These are phyloP conservation scores for Drosophila tropicalis DNA, from an alignment of 1,140 invertebrate genomes.

Conservation along the genomic window DNA sequence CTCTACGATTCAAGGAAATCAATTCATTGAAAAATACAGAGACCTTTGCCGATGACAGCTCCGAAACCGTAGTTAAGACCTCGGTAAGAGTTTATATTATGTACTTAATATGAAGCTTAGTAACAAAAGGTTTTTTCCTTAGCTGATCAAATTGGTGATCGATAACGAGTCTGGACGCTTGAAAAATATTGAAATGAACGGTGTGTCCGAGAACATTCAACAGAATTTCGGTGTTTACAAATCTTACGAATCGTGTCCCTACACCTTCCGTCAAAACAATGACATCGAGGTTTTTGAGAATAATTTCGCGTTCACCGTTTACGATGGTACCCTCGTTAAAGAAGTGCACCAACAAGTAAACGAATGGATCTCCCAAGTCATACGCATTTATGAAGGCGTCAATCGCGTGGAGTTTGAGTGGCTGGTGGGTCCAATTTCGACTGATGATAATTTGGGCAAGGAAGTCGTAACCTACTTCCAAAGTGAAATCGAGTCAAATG, in stretches of 20 bases:
- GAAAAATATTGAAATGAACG: constrained; percentile 85
- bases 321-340: constrained; percentile 88
- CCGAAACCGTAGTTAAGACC: constrained; percentile 17
- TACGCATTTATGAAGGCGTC: constrained; percentile 89
- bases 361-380: constrained; percentile 92
- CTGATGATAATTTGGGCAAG: constrained; percentile 89
- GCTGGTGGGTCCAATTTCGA: constrained; percentile 96
- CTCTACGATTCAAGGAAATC: not conserved
- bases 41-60: not conserved
- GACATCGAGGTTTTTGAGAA: constrained; percentile 82
- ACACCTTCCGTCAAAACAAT: constrained; percentile 91
- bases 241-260: constrained; percentile 91
- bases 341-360: constrained; percentile 92
- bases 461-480: constrained; percentile 92
- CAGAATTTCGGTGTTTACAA: constrained; percentile 92
- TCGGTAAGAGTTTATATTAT: not conserved
- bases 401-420: constrained; percentile 94
- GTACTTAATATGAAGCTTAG: not conserved
- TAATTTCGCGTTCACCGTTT: constrained; percentile 83
- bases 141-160: constrained; percentile 57
- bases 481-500: constrained; percentile 87
- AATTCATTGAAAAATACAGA: not conserved
- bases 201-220: constrained; percentile 53
- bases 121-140: no score
- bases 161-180: constrained; percentile 83